Evolutionary conservation across 2,113 vertebrate genomes (phyloP).

Genomic region (Elachura formosa): DNA sequence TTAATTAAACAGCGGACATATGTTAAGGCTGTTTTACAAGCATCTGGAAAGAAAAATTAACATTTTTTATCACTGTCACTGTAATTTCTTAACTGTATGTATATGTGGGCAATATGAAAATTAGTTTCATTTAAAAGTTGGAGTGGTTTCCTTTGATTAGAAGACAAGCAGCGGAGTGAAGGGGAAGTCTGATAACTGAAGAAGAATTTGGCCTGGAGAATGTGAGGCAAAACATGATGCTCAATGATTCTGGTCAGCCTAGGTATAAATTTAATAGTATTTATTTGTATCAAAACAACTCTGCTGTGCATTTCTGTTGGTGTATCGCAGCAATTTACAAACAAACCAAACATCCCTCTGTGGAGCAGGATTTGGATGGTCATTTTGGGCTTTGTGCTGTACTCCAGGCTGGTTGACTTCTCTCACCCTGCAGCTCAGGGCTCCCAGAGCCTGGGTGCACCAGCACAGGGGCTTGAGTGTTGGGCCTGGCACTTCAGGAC

Average conservation of each 20-base stretch:
- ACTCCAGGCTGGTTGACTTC: background rate
- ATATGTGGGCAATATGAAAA: slow-evolving; percentile 65
- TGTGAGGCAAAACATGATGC: fast-evolving
- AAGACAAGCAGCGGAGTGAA: background rate
- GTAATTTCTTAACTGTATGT: slow-evolving; percentile 70
- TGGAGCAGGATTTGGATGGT: background rate
- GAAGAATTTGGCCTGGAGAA: background rate
- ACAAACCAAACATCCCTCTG: background rate
- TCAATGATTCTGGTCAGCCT: background rate
- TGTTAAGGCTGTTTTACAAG: slow-evolving; percentile 73
- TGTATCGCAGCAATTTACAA: background rate
- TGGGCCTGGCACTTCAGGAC: background rate
- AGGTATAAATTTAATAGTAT: background rate
- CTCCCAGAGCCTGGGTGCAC: background rate
- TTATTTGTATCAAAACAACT: background rate
- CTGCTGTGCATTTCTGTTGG: background rate
- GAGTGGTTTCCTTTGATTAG: slow-evolving; percentile 51
- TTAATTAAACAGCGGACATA: slow-evolving; percentile 76
- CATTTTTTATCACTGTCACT: slow-evolving; percentile 75
- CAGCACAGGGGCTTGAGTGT: background rate
- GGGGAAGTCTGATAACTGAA: background rate
- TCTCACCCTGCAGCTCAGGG: background rate
- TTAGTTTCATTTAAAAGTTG: slow-evolving; percentile 58
- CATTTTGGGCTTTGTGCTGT: background rate
- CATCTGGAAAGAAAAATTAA: slow-evolving; percentile 76